Evolutionary conservation across 2,797 vertebrate genomes (phyloP).

Genomic region (Furcifer pardalis): DNA sequence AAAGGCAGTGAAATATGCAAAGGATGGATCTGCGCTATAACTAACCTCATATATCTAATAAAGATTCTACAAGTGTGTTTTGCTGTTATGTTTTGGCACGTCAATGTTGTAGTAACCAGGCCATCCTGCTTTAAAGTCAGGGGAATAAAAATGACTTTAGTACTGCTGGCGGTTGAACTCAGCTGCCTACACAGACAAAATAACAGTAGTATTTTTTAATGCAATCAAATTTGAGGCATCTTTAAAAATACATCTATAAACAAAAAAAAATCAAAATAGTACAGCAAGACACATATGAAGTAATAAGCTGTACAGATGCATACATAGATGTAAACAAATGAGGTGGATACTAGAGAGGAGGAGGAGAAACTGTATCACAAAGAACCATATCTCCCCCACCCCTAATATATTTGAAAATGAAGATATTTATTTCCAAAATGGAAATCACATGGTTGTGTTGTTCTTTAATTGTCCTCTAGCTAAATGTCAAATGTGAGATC

Average conservation of each 20-base stretch:
- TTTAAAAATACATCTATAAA: not conserved
- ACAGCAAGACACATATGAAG: no score
- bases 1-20: conserved; percentile 7
- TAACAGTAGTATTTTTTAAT: not conserved
- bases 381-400: no score
- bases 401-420: no score
- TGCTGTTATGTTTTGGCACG: not conserved
- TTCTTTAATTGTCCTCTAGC: no score
- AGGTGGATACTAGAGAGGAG: no score
- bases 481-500: no score
- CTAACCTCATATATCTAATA: not conserved
- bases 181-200: not conserved
- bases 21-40: not conserved
- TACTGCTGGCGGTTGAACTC: not conserved
- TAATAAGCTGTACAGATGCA: no score
- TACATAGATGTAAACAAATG: no score
- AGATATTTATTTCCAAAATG: no score
- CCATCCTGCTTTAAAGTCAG: not conserved
- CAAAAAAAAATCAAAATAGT: no score
- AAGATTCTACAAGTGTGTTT: not conserved
- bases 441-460: no score
- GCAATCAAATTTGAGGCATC: not conserved
- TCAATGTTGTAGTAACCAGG: not conserved
- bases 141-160: not conserved
- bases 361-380: no score